A percentile compares a stretch with the other conserved stretches of the same genome.
Conservation (phyloP, 1,140 invertebrate genomes). For the Zaprionus davidi region DNA sequence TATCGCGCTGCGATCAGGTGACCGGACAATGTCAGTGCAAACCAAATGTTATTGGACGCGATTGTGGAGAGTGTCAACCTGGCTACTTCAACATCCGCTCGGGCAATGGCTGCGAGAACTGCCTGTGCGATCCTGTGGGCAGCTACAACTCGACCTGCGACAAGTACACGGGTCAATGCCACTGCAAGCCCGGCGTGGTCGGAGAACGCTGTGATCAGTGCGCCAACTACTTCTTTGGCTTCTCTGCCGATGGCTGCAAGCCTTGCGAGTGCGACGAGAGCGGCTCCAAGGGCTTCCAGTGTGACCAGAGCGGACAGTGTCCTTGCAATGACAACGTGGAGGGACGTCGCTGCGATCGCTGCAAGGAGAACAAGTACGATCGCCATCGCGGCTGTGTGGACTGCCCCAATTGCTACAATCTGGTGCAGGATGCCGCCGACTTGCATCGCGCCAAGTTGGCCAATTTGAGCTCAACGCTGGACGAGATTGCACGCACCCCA, state of each 20-base stretch:
- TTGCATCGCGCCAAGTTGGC: constrained; percentile 90
- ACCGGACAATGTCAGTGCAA: constrained; percentile 96
- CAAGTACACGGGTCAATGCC: constrained; percentile 92
- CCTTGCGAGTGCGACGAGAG: constrained; percentile 95
- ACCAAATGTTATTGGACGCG: constrained; percentile 92
- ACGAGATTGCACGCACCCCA: constrained; percentile 90
- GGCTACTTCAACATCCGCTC: constrained; percentile 93
- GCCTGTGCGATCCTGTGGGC: constrained; percentile 94
- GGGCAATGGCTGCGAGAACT: constrained; percentile 93
- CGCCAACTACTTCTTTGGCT: constrained; percentile 94
- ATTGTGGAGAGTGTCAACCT: constrained; percentile 93
- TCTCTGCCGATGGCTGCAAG: constrained; percentile 93
- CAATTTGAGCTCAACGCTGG: constrained; percentile 87
- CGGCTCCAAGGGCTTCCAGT: constrained; percentile 93
- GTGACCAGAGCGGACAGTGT: constrained; percentile 93
- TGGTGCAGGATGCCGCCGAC: constrained; percentile 94
- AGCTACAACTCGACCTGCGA: constrained; percentile 94
- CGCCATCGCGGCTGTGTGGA: constrained; percentile 93
- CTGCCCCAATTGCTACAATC: constrained; percentile 96
- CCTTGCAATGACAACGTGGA: constrained; percentile 96
- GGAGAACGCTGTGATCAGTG: constrained; percentile 94
- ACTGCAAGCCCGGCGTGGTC: constrained; percentile 93
- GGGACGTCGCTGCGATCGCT: constrained; percentile 94
- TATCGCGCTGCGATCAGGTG: constrained; percentile 91
- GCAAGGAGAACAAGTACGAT: constrained; percentile 96